Evolutionary conservation across 2,888 invertebrate genomes (phyloP).

Genomic region (Acanthosepion lycidas): DNA sequence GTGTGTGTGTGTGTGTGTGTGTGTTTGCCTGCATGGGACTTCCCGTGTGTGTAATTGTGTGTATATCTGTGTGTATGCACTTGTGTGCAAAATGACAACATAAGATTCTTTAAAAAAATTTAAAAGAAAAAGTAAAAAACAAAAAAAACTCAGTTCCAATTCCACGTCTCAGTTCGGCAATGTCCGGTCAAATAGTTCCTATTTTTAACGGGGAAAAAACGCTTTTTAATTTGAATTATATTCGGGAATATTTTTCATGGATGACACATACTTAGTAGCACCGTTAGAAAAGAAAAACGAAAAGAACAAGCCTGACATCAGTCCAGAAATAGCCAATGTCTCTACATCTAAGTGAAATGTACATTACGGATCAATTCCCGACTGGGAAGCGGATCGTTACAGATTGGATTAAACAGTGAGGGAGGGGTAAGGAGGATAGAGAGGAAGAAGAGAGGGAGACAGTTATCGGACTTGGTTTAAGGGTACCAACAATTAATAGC

Average conservation of each 20-base stretch:
- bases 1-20: background rate
- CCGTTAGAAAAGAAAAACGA: background rate
- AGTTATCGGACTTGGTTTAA: no score
- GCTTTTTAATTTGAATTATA: background rate
- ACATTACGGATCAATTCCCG: background rate
- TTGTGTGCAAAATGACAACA: no score
- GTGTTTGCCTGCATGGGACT: background rate
- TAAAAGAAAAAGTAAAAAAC: background rate
- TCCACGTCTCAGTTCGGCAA: background rate
- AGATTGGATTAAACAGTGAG: background rate
- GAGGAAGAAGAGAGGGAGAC: no score
- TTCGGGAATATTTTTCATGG: background rate
- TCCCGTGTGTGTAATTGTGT: background rate
- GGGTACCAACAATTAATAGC: background rate
- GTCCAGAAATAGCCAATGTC: background rate
- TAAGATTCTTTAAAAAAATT: no score
- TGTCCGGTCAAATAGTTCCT: background rate
- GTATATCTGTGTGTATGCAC: background rate
- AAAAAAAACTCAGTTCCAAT: background rate
- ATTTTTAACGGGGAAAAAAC: background rate
- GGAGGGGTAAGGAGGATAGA: background rate
- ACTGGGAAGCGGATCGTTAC: background rate
- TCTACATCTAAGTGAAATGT: background rate
- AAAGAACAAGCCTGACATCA: background rate
- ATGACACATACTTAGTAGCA: background rate